Evolutionary conservation across 53 echinoderm and acorn worm genomes (phyloP).

Genomic region (Luidia sarsii): DNA sequence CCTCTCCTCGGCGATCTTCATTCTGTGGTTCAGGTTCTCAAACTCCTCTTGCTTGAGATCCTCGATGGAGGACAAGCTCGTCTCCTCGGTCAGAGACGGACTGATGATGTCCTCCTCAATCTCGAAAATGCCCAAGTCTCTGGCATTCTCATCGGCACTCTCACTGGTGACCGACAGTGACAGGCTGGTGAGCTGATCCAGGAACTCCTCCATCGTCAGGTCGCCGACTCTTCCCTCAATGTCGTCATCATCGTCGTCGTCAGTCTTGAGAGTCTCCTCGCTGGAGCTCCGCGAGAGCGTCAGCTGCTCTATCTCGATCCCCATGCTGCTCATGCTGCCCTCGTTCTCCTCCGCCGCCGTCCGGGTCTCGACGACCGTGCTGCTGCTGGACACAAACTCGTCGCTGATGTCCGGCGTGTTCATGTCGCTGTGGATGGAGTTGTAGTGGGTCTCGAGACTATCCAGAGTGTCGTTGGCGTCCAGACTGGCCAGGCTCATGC

Average conservation of each 20-base stretch:
- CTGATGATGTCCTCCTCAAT: constrained; percentile 21
- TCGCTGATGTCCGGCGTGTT: constrained; percentile 64
- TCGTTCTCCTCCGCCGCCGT: constrained; percentile 43
- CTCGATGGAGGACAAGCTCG: constrained; percentile 21
- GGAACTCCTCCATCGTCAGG: constrained; percentile 65
- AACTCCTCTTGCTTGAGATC: constrained; percentile 27
- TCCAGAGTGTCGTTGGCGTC: constrained; percentile 77
- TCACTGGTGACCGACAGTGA: constrained; percentile 32
- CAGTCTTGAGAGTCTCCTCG: constrained; percentile 83
- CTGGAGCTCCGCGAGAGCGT: constrained; percentile 76
- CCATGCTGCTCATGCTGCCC: constrained; percentile 20
- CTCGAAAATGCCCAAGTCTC: neutral
- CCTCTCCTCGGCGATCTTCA: constrained; percentile 36
- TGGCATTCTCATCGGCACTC: constrained; percentile 3
- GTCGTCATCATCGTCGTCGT: constrained; percentile 71
- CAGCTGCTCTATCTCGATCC: constrained; percentile 59
- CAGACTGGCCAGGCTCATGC: constrained; percentile 58
- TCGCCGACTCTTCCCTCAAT: constrained; percentile 39
- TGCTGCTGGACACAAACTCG: constrained; percentile 72
- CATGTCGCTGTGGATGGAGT: constrained; percentile 71
- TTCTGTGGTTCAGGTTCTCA: constrained; percentile 4
- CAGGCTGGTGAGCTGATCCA: constrained; percentile 48
- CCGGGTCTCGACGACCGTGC: constrained; percentile 46
- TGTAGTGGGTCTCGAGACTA: constrained; percentile 85
- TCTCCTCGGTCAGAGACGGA: constrained; percentile 8